A percentile compares a stretch with the other conserved stretches of the same genome.
phyloP scores from a whole-genome alignment of 2,888 invertebrate genomes.

The Notocelia uddmanniana region DNA sequence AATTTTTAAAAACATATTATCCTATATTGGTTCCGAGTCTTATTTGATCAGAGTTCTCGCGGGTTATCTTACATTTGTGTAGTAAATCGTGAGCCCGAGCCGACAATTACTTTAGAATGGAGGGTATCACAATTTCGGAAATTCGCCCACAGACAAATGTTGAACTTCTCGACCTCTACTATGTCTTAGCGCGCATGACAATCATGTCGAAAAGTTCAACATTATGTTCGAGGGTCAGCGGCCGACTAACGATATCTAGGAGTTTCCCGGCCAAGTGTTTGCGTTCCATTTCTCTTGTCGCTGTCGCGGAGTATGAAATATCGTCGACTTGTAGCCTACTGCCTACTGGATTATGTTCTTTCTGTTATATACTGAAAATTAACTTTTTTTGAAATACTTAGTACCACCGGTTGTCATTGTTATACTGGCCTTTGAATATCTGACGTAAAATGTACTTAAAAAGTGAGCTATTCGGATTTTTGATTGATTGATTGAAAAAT shows the following conservation, averaged over 20 bases:
- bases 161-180: too few species aligned
- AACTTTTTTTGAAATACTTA: neutral
- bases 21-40: too few species aligned
- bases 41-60: too few species aligned
- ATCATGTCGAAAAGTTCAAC: slow-evolving; percentile 15
- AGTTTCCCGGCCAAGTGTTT: slow-evolving; percentile 20
- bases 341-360: neutral
- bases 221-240: slow-evolving; percentile 26
- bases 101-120: too few species aligned
- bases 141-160: too few species aligned
- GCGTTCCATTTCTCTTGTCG: slow-evolving; percentile 35
- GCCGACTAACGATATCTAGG: slow-evolving; percentile 19
- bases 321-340: neutral
- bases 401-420: neutral
- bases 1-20: too few species aligned
- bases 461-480: neutral
- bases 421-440: neutral
- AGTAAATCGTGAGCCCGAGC: too few species aligned
- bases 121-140: too few species aligned
- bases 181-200: neutral
- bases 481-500: too few species aligned
- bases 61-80: too few species aligned
- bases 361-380: neutral
- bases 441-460: neutral
- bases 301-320: slow-evolving; percentile 36